phyloP scores from a whole-genome alignment of 1,140 invertebrate species.

The Hyposmocoma kahamanoa region DNA sequence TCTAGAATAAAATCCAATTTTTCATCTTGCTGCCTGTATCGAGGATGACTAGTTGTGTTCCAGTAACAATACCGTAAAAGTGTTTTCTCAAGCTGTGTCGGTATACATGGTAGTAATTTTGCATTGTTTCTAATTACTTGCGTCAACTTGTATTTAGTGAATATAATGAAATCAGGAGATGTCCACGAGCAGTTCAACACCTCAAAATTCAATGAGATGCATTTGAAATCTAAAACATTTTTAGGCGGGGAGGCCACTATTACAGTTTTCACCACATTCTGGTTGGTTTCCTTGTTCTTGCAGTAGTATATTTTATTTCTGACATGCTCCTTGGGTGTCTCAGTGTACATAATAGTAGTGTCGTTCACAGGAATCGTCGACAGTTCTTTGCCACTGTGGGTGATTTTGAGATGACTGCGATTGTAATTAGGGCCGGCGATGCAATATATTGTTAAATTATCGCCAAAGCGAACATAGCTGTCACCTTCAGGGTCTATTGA shows the following conservation, averaged over 20 bases:
- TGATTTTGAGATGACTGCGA: slow-evolving; percentile 40
- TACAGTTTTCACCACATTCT: slow-evolving; percentile 38
- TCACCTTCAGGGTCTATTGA: slow-evolving; percentile 36
- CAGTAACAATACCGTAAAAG: slow-evolving; percentile 57
- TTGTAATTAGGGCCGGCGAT: slow-evolving; percentile 36
- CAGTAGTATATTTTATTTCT: slow-evolving; percentile 42
- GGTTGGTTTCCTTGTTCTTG: slow-evolving; percentile 36
- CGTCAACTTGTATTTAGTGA: slow-evolving; percentile 74
- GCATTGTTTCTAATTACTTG: slow-evolving; percentile 59
- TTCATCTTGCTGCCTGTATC: slow-evolving; percentile 76
- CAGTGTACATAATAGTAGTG: slow-evolving; percentile 46
- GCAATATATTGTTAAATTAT: slow-evolving; percentile 54
- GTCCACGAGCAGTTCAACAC: slow-evolving; percentile 79
- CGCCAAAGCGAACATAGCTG: slow-evolving; percentile 36
- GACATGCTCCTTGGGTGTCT: slow-evolving; percentile 33
- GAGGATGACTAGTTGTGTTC: slow-evolving; percentile 73
- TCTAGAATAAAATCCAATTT: slow-evolving; percentile 74
- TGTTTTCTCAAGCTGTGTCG: slow-evolving; percentile 48
- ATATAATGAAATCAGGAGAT: slow-evolving; percentile 64
- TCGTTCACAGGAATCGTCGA: slow-evolving; percentile 40
- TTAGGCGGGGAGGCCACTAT: slow-evolving; percentile 62
- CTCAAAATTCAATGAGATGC: slow-evolving; percentile 80
- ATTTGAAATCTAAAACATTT: slow-evolving; percentile 77
- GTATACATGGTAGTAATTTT: slow-evolving; percentile 32
- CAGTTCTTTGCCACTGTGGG: slow-evolving; percentile 17